Base-by-base conservation (phyloP, 2,797 vertebrate genomes). In the Lates japonicus region DNA sequence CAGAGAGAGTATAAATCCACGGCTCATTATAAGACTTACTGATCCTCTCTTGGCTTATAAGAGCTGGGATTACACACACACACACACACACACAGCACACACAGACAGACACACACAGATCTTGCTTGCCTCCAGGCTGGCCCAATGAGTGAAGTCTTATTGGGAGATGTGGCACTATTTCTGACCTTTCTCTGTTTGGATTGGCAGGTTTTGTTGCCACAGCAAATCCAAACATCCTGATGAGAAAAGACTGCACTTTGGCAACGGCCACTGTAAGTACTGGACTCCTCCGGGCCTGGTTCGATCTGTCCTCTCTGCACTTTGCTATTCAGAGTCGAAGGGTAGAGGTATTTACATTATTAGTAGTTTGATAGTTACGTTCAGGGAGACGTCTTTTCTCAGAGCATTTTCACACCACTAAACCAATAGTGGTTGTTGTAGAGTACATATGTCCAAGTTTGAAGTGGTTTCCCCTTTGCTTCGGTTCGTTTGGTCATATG, bases 241-340 rank as follows among this genome's bases (percentile, higher is more conserved):
- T 92, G 98, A 99, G 87, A 99, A 99, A 95, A 96, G 98, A 78
- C 96, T 99, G 78, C 96, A 98, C 93, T 99, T 98, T 96, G 98
- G 97, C 82, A 99, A 99, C 46, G 97, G 98, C 0, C 98, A 99
- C 54, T 93, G 98, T 99, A 95, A 98, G 98, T 98, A 91, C 76
- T 77, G 68, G 35, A 75, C 77, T 68, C 14, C 64, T 64, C 20
- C 35, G 46, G 31, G 17, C 51, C 31, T 52, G 35, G 17, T 63
- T 78, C 16, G 2, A 68, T 78, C 70, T 51, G n/a, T 76, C 57
- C 42, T 69, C 22, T 42, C 55, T 61, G 6, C 66, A 52, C 19
- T 57, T 68, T 58, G n/a, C 46, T 42, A 4, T 55, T 68, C 59
- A 22, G 4, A 71, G 31, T 31, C 29, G 20, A 60, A 65, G 49